phyloP scores from a whole-genome alignment of 1,140 invertebrate species.

The Conus betulinus region DNA sequence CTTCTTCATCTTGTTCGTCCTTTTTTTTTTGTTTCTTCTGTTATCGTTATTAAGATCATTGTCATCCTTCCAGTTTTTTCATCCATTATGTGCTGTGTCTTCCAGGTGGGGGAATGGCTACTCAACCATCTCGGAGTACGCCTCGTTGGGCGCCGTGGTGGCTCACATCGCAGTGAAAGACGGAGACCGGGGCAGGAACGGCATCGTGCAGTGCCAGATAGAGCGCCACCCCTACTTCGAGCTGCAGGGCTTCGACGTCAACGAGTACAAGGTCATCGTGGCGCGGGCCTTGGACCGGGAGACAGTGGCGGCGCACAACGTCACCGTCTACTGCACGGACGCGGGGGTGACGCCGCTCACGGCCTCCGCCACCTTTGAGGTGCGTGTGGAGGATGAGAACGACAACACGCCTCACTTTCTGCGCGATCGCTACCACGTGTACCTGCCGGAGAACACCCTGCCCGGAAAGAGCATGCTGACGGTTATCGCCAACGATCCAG shows the following conservation, averaged over 20 bases:
- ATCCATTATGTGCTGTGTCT: neutral
- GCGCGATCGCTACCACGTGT: constrained; percentile 43
- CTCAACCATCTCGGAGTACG: constrained; percentile 58
- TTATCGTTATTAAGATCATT: neutral
- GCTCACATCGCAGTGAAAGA: constrained; percentile 65
- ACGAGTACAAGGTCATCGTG: constrained; percentile 70
- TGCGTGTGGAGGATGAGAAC: constrained; percentile 92
- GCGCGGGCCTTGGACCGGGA: constrained; percentile 86
- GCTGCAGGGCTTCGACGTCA: constrained; percentile 60
- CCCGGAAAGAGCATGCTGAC: constrained; percentile 74
- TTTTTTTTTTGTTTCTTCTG: neutral
- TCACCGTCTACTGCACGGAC: constrained; percentile 89
- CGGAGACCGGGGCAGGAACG: constrained; percentile 63
- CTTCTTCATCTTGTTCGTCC: neutral
- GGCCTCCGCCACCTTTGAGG: constrained; percentile 84
- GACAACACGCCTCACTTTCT: constrained; percentile 90
- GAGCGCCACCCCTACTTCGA: constrained; percentile 54
- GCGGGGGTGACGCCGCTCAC: constrained; percentile 85
- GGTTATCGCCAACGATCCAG: constrained; percentile 88
- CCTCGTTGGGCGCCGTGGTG: constrained; percentile 60
- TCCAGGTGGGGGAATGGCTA: constrained; percentile 32
- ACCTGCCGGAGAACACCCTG: constrained; percentile 63
- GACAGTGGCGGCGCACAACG: constrained; percentile 82
- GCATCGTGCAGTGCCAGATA: constrained; percentile 61
- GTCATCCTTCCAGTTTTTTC: neutral